Evolutionary conservation across 2,113 vertebrate genomes (phyloP), one percentile per base, ranked within the genome.

Genomic region (Eleginops maclovinus): DNA sequence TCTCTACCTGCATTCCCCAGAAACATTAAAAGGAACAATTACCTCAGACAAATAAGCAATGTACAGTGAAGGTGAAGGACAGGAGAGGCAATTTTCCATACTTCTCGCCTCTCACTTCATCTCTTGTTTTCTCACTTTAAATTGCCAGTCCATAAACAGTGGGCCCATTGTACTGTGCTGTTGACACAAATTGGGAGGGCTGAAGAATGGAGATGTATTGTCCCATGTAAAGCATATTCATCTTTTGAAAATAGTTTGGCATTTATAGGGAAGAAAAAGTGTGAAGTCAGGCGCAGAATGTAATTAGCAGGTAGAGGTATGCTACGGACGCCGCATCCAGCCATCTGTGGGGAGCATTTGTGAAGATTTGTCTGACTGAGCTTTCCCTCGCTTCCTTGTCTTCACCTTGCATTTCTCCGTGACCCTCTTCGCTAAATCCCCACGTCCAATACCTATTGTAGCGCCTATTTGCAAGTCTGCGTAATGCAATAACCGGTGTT

Each of bases 161-260:
- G 76, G 79, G 78, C 70, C 70, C 53, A 86, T 89, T 91, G 83
- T 86, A 67, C 73, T 72, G 50, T 31, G 72, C 77, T 88, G 77
- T 88, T 91, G 87, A 86, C 86, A 89, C 72, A 89, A 91, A 85
- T 88, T 79, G 87, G 79, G 89, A 82, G 59, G 75, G 70, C 56
- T 85, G 79, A 87, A 83, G 84, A 88, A 91, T 74, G 83, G 83
- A 87, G 79, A 91, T 72, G 76, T 75, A 86, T 83, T 83, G 83
- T 85, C 90, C 83, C 72, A 78, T 74, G 50, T 82, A 81, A 85
- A 76, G 70, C 80, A 72, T 86, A 91, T 89, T 92, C 72, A 89
- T 91, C 82, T 87, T 87, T 86, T 77, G 71, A 82, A 84, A 83
- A 82, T 82, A 88, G 81, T 82, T 36, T 81, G 78, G 68, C 72